Percentiles rank a stretch among this genome's conserved stretches.
These are phyloP conservation scores for Mustelus asterias DNA, from an alignment of 2,113 vertebrate species.

Conservation along the genomic window DNA sequence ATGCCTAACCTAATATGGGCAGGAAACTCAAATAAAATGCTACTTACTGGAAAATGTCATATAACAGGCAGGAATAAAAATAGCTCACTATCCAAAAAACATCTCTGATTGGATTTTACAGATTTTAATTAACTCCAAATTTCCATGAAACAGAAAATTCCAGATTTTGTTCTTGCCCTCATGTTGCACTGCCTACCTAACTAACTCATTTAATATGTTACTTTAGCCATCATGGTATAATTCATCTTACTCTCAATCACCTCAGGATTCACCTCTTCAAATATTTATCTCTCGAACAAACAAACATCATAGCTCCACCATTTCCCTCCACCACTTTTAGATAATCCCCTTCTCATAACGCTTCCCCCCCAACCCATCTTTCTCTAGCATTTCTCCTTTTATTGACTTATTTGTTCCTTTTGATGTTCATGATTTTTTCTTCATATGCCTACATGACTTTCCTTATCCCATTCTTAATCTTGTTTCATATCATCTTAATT, in stretches of 20 bases:
- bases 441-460: neutral
- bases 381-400: neutral
- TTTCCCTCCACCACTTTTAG: neutral
- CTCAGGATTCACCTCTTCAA: neutral
- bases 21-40: neutral
- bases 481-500: neutral
- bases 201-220: neutral
- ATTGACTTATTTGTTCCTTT: neutral
- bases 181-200: neutral
- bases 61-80: neutral
- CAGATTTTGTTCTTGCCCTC: neutral
- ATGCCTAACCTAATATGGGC: neutral
- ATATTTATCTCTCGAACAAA: neutral
- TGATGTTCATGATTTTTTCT: neutral
- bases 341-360: neutral
- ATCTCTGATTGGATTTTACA: neutral
- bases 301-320: neutral
- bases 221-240: neutral
- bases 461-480: neutral
- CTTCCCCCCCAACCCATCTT: neutral
- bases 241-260: neutral
- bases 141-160: neutral
- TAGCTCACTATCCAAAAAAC: neutral
- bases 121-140: neutral
- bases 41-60: neutral